Base-by-base conservation (phyloP, 1,140 invertebrate species). In the Trachymyrmex cornetzi region DNA sequence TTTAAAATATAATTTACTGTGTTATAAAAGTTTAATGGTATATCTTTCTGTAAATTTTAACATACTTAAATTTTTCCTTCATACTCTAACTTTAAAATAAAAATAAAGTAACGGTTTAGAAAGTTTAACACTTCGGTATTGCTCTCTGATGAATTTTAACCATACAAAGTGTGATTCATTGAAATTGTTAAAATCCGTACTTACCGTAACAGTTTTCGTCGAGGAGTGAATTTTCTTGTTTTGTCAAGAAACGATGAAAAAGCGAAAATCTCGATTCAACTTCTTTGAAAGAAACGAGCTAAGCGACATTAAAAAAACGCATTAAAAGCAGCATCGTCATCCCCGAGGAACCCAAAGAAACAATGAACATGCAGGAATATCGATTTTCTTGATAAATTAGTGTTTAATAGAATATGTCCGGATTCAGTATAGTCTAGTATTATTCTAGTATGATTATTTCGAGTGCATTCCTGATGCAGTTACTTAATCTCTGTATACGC, bases 351-450 rank as follows among this genome's bases (percentile, higher is more conserved):
- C 22, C 30, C 34, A 80, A 57, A 59, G 72, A 57, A 86, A 57
- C 57, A 87, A 87, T 80, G 53, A 86, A 86, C 22, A 88, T 30
- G 67, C 27, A 63, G 53, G 27, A 57, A 55, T 75, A 57, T 86
- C 75, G 64, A 92, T 94, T 94, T 94, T 94, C 93, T 94, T 9
- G 92, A 94, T 94, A 94, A 94, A 94, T 92, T 94, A 93, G 91
- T 92, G 91, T 94, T 94, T 94, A 94, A 94, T 94, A 94, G 93
- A 94, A 93, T 93, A 94, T 92, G 92, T 94, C 92, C 91, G 93
- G 90, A 93, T 71, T 93, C 92, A 93, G 91, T 94, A 93, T 91
- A 93, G 90, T 94, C 92, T 89, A 90, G 69, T 90, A 93, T 92
- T 92, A 87, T 59, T 91, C 91, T 38, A 9, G 34, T 38, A 38